These are phyloP conservation scores for Phocoena phocoena DNA, from an alignment of 2,113 vertebrate species.

Conservation along the genomic window DNA sequence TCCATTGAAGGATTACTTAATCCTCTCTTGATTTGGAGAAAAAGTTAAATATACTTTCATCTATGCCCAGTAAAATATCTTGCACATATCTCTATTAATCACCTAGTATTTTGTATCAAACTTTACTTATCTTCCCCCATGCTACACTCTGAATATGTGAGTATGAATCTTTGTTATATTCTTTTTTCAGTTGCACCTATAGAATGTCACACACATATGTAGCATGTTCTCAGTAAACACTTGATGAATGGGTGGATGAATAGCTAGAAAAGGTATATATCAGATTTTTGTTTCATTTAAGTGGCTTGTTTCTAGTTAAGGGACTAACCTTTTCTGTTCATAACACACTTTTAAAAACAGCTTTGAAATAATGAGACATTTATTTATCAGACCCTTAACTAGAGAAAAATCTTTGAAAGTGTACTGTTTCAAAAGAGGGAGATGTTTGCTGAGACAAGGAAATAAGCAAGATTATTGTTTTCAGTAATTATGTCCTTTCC, in stretches of 20 bases:
- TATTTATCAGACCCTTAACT: neutral
- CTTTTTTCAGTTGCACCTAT: neutral
- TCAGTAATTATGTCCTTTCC: neutral
- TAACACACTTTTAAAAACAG: neutral
- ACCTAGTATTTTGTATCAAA: neutral
- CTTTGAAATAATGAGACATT: neutral
- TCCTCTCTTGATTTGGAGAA: neutral
- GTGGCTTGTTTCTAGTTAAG: neutral
- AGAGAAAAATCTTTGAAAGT: conserved; percentile 10
- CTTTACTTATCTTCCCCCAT: neutral
- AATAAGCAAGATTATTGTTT: neutral
- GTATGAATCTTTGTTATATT: neutral
- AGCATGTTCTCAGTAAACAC: neutral
- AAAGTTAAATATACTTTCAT: neutral
- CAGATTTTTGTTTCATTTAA: neutral
- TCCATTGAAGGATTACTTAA: neutral
- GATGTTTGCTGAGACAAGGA: neutral
- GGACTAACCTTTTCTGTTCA: neutral
- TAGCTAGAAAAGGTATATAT: neutral
- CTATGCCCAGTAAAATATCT: neutral
- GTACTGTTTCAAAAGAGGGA: neutral
- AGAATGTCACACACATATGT: neutral
- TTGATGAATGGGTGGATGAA: neutral
- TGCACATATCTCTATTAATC: neutral
- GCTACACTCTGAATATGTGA: neutral